Base-by-base conservation (phyloP, 2,888 invertebrate species). In the Drosophila percnosoma region DNA sequence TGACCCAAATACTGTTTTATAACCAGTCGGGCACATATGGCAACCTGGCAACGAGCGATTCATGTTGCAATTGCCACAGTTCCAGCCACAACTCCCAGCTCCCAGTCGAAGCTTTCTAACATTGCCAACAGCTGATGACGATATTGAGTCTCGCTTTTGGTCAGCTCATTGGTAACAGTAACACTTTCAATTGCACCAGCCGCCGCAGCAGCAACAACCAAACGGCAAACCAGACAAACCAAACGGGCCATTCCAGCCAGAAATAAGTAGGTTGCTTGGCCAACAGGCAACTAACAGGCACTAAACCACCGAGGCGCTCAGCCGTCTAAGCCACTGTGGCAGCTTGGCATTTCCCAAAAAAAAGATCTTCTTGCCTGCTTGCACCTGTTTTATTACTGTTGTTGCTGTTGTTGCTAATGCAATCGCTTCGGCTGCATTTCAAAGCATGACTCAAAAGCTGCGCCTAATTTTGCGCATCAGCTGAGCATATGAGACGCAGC, bases 11-110 rank as follows among this genome's bases (percentile, higher is more conserved):
- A 74, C 73, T 59, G 60, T 82, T 82, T 80, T 87, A 89, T 89
- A 86, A 85, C 86, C 86, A 82, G 87, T 84, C 73, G 52, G 75
- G 72, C 87, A 75, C 75, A 89, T 80, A 87, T 80, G 89, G 89
- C 85, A 87, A 76, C 82, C 33, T 80, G 89, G 89, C 85, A 83
- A 76, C 82, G 79, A 74, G 60, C 79, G 51, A 67, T 64, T 68
- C 68, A 72, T 80, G 83, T 85, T 75, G 83, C 83, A 80, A 83
- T 48, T 73, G 65, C 68, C 45, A 51, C 71, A 64, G 66, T 64
- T 74, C 65, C 75, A 57, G 75, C 61, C 24, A 24, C 66, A 71
- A 42, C 29, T 72, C 57, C 58, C 76, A 68, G 51, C 49, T 60
- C 42, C 49, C 49, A 68, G 68, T 53, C 66, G 68, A 42, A n/a